A percentile compares a stretch with the other conserved stretches of the same genome.
These are phyloP conservation scores for Drosophila erecta DNA, from an alignment of 1,140 invertebrate species.

Conservation along the genomic window DNA sequence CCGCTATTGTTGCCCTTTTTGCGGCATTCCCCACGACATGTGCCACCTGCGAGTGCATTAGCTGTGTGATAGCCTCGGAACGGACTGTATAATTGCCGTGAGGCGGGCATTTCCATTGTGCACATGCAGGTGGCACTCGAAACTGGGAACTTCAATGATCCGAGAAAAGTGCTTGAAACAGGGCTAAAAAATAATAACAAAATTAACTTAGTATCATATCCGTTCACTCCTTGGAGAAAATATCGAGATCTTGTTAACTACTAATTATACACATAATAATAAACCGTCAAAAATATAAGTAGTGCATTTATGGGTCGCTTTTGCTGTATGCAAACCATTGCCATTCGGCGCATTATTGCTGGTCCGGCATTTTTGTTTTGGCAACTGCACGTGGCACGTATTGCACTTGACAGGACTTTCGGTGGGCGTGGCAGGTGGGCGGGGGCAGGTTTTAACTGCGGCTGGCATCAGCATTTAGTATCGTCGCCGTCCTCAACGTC, in stretches of 20 bases:
- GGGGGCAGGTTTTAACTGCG: conserved; percentile 37
- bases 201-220: too few relatives aligned
- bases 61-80: conserved; percentile 19
- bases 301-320: neutral
- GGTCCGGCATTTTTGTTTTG: conserved; percentile 28
- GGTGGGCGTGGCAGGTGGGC: conserved; percentile 62
- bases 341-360: conserved; percentile 38
- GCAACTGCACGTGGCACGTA: conserved; percentile 68
- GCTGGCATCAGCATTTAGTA: conserved; percentile 46
- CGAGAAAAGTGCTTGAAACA: too few relatives aligned
- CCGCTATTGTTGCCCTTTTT: conserved; percentile 39
- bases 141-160: too few relatives aligned
- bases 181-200: too few relatives aligned
- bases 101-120: too few relatives aligned
- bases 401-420: conserved; percentile 69
- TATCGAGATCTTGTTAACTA: too few relatives aligned
- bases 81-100: too few relatives aligned
- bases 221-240: neutral
- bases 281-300: too few relatives aligned
- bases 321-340: neutral
- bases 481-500: conserved; percentile 15
- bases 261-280: too few relatives aligned
- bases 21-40: conserved; percentile 9
- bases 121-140: too few relatives aligned
- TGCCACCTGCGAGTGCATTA: conserved; percentile 32